Conservation (phyloP, 2,113 vertebrate genomes). For the Rostratula benghalensis region DNA sequence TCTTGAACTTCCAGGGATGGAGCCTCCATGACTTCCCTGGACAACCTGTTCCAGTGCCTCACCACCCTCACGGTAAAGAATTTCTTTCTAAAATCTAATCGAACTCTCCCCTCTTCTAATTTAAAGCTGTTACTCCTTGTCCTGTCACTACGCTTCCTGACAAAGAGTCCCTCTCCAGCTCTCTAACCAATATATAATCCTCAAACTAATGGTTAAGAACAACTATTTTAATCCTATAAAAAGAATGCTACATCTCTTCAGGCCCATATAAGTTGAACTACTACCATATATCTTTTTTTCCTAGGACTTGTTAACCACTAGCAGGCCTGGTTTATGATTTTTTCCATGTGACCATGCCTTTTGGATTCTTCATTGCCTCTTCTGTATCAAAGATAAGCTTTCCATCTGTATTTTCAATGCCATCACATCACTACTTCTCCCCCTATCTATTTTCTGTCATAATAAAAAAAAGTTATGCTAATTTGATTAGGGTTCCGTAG, state of each 20-base stretch:
- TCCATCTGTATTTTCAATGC: background rate
- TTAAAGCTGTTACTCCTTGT: no score
- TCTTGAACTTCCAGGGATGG: no score
- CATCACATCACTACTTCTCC: background rate
- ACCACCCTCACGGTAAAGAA: no score
- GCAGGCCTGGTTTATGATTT: background rate
- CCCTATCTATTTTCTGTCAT: background rate
- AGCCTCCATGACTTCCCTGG: no score
- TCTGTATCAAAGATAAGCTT: background rate
- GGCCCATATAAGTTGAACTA: background rate
- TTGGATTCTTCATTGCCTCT: background rate
- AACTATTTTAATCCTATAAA: background rate
- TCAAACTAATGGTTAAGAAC: background rate
- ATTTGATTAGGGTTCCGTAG: background rate
- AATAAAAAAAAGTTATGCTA: background rate
- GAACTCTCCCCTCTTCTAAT: no score
- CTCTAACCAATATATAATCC: background rate
- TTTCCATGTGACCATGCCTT: background rate
- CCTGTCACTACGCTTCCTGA: no score
- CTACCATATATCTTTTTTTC: background rate
- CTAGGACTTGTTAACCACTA: background rate
- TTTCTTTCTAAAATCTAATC: no score
- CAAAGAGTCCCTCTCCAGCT: no score
- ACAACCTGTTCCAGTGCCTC: no score
- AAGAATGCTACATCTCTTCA: background rate